These are phyloP conservation scores for Coronaproctus castanopsis DNA, from an alignment of 2,888 invertebrate genomes.

Conservation along the genomic window DNA sequence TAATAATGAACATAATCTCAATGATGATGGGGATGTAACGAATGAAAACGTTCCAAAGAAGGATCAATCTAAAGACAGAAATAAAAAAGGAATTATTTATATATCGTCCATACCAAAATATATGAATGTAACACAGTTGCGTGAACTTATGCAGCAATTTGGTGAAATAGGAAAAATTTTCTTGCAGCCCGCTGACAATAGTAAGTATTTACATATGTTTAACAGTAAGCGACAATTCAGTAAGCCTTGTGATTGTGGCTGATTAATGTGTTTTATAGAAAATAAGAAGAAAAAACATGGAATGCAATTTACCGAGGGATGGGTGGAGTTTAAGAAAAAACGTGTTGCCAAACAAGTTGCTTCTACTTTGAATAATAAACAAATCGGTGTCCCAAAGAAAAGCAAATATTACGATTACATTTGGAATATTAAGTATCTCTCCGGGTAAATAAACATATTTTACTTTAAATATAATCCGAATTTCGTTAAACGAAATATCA, in stretches of 20 bases:
- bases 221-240: too few relatives aligned
- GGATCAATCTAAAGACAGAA: too few relatives aligned
- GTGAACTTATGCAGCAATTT: conserved; percentile 56
- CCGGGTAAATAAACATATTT: conserved; percentile 39
- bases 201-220: conserved; percentile 27
- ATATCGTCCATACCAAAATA: conserved; percentile 73
- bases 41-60: conserved; percentile 22
- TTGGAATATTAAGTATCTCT: conserved; percentile 93
- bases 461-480: too few relatives aligned
- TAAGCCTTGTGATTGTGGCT: too few relatives aligned
- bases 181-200: conserved; percentile 47
- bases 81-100: conserved; percentile 71
- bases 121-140: conserved; percentile 69
- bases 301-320: conserved; percentile 68
- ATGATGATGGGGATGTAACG: neutral
- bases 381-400: conserved; percentile 64
- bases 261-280: conserved; percentile 4
- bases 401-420: conserved; percentile 73
- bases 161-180: conserved; percentile 71
- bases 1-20: too few relatives aligned
- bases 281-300: conserved; percentile 32
- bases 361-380: conserved; percentile 57
- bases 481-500: too few relatives aligned
- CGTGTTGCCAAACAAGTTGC: conserved; percentile 74
- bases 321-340: conserved; percentile 86